Conservation (phyloP, 1,140 invertebrate species). For the Camponotus vicinus region DNA sequence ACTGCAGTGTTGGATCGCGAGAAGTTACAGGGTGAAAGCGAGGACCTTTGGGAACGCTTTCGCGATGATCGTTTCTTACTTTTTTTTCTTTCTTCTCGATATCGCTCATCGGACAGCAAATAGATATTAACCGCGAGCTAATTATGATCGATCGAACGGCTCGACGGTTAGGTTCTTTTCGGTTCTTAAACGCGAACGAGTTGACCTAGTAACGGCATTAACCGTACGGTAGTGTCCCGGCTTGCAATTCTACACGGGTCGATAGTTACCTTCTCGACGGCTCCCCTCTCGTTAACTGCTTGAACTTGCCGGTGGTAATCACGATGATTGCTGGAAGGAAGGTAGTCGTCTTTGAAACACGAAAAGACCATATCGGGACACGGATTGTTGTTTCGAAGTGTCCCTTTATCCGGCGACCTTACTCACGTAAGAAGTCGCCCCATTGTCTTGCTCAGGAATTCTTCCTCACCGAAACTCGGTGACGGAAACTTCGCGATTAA, state of each 20-base stretch:
- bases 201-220: conserved; percentile 62
- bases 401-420: conserved; percentile 14
- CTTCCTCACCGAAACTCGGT: conserved; percentile 27
- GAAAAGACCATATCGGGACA: conserved; percentile 43
- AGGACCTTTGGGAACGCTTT: conserved; percentile 13
- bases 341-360: conserved; percentile 5
- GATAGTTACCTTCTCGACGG: conserved; percentile 50
- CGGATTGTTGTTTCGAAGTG: conserved; percentile 44
- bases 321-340: conserved; percentile 52
- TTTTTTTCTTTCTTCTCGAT: conserved; percentile 1
- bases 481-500: conserved; percentile 48
- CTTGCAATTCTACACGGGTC: conserved; percentile 52
- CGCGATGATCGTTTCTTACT: background rate
- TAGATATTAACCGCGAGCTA: conserved; percentile 53
- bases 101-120: conserved; percentile 41
- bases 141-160: conserved; percentile 52
- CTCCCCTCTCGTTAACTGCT: conserved; percentile 57
- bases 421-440: background rate
- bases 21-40: conserved; percentile 12
- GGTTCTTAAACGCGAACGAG: conserved; percentile 43
- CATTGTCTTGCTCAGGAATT: background rate
- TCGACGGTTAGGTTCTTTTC: conserved; percentile 47
- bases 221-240: conserved; percentile 52
- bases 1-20: conserved; percentile 20
- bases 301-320: conserved; percentile 56